Conservation (phyloP, 2,888 invertebrate species). For the Phorcus lineatus region DNA sequence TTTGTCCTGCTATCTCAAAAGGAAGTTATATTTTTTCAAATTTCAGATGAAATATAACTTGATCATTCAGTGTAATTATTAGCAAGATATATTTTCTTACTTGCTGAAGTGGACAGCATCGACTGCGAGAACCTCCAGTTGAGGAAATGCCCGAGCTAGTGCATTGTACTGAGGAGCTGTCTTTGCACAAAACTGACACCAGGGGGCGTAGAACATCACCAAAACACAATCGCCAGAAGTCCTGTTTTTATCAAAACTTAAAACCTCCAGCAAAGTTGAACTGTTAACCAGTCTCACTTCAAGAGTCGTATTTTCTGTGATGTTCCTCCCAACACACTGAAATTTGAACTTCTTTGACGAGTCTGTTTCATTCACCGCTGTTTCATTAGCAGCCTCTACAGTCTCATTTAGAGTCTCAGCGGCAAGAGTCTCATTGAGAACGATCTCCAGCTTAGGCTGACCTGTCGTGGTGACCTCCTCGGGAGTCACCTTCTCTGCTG, state of each 20-base stretch:
- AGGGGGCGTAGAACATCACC: slow-evolving; percentile 91
- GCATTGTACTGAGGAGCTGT: slow-evolving; percentile 94
- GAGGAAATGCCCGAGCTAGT: slow-evolving; percentile 89
- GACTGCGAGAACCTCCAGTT: slow-evolving; percentile 89
- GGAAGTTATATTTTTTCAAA: too few relatives aligned
- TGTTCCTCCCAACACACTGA: slow-evolving; percentile 64
- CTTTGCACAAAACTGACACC: slow-evolving; percentile 92
- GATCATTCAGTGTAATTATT: too few relatives aligned
- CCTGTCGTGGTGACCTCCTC: not conserved
- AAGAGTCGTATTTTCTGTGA: slow-evolving; percentile 58
- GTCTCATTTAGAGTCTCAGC: not conserved
- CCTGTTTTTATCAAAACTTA: slow-evolving; percentile 79
- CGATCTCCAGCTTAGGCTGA: not conserved
- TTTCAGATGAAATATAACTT: too few relatives aligned
- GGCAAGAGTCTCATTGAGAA: not conserved
- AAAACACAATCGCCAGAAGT: slow-evolving; percentile 79
- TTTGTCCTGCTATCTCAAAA: too few relatives aligned
- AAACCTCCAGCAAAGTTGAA: slow-evolving; percentile 82
- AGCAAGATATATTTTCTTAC: slow-evolving; percentile 53
- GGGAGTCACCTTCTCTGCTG: not conserved
- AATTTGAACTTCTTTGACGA: slow-evolving; percentile 62
- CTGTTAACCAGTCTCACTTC: slow-evolving; percentile 82
- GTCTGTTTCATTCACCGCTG: slow-evolving; percentile 49
- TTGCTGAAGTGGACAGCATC: slow-evolving; percentile 89
- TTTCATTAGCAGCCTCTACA: not conserved